These are phyloP conservation scores for Halcyon malimbica DNA, from an alignment of 2,113 vertebrate genomes.

Conservation along the genomic window DNA sequence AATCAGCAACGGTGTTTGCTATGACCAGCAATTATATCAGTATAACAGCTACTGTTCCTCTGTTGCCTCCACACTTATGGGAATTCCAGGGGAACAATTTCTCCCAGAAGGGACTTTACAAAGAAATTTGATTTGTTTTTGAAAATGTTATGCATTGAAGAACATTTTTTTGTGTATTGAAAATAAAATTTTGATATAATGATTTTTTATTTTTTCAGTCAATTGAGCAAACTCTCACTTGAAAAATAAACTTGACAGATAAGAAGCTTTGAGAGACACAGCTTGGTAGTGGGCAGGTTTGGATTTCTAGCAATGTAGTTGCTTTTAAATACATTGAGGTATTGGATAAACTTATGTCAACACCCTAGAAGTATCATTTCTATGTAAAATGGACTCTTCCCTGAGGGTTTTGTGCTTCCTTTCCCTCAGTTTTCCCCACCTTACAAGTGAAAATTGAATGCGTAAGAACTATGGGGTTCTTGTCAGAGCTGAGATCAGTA, in stretches of 20 bases:
- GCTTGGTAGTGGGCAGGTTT: neutral
- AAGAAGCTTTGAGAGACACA: neutral
- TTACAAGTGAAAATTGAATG: neutral
- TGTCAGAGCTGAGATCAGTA: neutral
- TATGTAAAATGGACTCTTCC: neutral
- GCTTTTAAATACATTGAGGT: neutral
- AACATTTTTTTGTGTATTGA: neutral
- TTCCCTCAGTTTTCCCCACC: neutral
- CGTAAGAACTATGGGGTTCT: neutral
- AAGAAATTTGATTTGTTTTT: neutral
- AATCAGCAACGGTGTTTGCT: neutral
- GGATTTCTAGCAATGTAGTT: neutral
- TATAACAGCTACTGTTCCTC: neutral
- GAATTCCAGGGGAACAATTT: neutral
- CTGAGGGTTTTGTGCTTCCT: neutral
- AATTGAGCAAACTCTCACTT: neutral
- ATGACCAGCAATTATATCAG: neutral
- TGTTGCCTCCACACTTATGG: neutral
- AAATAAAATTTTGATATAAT: neutral
- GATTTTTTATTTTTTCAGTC: neutral
- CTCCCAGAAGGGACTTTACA: neutral
- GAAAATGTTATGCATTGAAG: neutral
- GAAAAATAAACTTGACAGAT: neutral
- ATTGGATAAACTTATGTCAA: neutral
- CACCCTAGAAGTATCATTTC: neutral